Base-by-base conservation (phyloP, 2,113 vertebrate species). In the Eubucco bourcierii region DNA sequence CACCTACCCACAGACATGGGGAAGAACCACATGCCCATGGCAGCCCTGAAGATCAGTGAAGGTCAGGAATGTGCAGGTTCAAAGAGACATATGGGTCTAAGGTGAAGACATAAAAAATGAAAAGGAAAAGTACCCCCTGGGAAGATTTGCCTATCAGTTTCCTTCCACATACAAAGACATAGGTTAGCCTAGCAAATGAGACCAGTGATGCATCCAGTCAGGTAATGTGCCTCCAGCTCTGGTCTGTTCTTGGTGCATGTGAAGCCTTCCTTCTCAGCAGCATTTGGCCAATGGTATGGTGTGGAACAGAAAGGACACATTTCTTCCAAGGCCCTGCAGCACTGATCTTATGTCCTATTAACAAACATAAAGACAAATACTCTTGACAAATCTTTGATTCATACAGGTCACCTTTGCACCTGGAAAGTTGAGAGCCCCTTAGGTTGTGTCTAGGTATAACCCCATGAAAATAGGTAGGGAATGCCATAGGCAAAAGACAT, bases 111-210 rank as follows among this genome's bases (percentile, higher is more conserved):
- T 25, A 13, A 1, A 63, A 70, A 29, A 53, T 14, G 28, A 46
- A 55, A 65, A 79, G 16, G 37, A 79, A 89, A 60, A 37, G 5
- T 34, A 14, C 8, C 50, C 39, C 15, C 18, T 29, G 78, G 25
- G 7, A 20, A 34, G 28, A 66, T 84, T 52, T 56, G 52, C 5
- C 19, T 17, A 3, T 33, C 55, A 2, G 9, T 67, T 85, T 61
- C 41, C 72, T 70, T 83, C 25, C 12, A 34, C 37, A 20, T 4
- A 29, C 3, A 15, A 46, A 50, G 9, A 8, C 31, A 20, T 17
- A 67, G 8, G 14, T 53, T 80, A n/a, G 14, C 21, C 16, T 24
- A 85, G 68, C 84, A 94, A 91, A 87, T 75, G 87, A 79, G 65
- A 44, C 16, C 33, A 44, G 58, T 1, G 53, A 78, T 85, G 79